Evolutionary conservation across 64 coral and sea anemone species (phyloP).

Genomic region (Exaiptasia diaphana): DNA sequence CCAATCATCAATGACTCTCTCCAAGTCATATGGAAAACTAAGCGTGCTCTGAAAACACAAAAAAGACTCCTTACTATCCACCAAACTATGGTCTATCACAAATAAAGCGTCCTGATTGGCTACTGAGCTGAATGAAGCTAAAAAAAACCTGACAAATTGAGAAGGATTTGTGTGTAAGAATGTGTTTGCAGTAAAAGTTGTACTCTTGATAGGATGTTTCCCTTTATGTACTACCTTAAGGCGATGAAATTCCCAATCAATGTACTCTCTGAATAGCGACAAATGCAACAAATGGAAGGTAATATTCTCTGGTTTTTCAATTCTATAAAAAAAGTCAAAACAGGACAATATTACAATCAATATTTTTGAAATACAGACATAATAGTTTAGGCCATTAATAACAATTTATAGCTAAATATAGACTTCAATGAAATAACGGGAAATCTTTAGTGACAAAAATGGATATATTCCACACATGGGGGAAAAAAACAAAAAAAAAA

Average conservation of each 20-base stretch:
- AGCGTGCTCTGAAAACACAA: slow-evolving; percentile 45
- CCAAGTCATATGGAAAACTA: slow-evolving; percentile 75
- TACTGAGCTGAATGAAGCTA: neutral
- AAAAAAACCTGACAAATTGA: too few relatives aligned
- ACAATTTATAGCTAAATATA: too few relatives aligned
- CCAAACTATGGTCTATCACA: neutral
- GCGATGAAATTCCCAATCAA: slow-evolving; percentile 88
- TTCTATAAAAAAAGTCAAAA: slow-evolving; percentile 70
- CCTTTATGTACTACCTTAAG: slow-evolving; percentile 89
- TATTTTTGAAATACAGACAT: too few relatives aligned
- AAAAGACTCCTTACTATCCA: neutral
- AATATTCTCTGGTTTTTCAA: slow-evolving; percentile 84
- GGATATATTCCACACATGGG: too few relatives aligned
- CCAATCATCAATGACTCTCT: slow-evolving; percentile 97
- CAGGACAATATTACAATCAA: too few relatives aligned
- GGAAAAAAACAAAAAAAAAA: too few relatives aligned
- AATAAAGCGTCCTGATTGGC: neutral
- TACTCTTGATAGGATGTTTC: too few relatives aligned
- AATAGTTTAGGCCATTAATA: too few relatives aligned
- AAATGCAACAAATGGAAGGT: slow-evolving; percentile 96
- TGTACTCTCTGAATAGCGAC: slow-evolving; percentile 87
- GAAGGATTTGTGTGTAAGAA: too few relatives aligned
- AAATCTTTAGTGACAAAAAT: too few relatives aligned
- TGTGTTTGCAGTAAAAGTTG: too few relatives aligned
- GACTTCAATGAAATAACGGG: too few relatives aligned